These are phyloP conservation scores for Theropithecus gelada DNA, from an alignment of 2,113 vertebrate genomes.

Conservation along the genomic window DNA sequence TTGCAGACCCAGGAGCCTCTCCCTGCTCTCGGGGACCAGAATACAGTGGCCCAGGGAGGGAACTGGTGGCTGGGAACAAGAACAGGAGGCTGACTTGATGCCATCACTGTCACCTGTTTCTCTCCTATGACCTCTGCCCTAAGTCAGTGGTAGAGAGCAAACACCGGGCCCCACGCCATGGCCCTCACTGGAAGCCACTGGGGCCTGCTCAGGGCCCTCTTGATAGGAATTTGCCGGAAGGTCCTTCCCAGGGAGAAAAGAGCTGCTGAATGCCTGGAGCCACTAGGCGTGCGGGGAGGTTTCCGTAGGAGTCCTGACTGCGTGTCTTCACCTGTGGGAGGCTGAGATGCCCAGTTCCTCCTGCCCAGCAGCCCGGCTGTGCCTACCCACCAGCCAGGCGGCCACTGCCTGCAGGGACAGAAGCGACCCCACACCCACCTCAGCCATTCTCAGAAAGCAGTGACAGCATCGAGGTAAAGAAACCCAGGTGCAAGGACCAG, in stretches of 20 bases:
- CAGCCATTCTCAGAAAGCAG: background rate
- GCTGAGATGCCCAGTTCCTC: background rate
- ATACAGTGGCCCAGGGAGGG: background rate
- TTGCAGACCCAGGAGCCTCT: background rate
- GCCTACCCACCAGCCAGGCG: background rate
- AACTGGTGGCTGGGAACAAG: background rate
- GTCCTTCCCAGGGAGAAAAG: background rate
- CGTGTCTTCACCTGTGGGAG: background rate
- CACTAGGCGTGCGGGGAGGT: fast-evolving
- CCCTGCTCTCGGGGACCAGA: no score
- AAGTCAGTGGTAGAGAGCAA: background rate
- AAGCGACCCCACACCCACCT: background rate
- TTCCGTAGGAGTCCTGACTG: fast-evolving
- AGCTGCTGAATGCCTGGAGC: background rate
- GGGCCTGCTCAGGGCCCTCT: background rate
- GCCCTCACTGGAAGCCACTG: background rate
- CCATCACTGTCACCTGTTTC: background rate
- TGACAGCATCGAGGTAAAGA: background rate
- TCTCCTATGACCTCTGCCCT: background rate
- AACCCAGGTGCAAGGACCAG: background rate
- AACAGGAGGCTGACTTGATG: background rate
- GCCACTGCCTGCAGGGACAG: background rate
- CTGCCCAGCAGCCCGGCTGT: background rate
- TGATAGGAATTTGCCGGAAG: background rate
- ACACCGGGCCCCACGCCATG: background rate